Evolutionary conservation across 2,797 vertebrate genomes (phyloP).

Genomic region (Phoxinus dragarum): DNA sequence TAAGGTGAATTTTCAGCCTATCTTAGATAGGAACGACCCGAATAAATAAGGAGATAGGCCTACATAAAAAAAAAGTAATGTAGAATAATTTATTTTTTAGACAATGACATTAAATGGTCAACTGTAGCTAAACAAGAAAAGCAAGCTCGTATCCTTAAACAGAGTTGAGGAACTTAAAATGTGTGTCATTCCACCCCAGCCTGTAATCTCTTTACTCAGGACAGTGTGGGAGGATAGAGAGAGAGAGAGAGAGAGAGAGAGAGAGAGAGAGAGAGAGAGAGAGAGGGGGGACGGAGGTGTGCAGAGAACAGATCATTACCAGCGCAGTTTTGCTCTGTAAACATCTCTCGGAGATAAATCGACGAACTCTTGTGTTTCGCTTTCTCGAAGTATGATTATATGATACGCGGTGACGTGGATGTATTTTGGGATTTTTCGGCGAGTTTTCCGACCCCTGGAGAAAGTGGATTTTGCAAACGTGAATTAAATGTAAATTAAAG

Average conservation of each 20-base stretch:
- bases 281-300: constrained; percentile 58
- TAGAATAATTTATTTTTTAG: neutral
- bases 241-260: constrained; percentile 37
- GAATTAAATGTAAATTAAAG: constrained; percentile 24
- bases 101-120: neutral
- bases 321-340: constrained; percentile 85
- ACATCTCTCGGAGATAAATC: constrained; percentile 83
- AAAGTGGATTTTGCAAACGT: constrained; percentile 60
- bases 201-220: constrained; percentile 82
- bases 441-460: constrained; percentile 64
- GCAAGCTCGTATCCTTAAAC: constrained; percentile 29
- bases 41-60: neutral
- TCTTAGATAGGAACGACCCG: neutral
- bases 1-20: too few species aligned
- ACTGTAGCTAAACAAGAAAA: neutral
- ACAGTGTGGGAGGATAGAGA: constrained; percentile 78
- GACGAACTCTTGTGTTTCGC: constrained; percentile 66
- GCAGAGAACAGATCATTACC: constrained; percentile 82
- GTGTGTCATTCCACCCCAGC: constrained; percentile 84
- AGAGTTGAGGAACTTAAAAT: constrained; percentile 71
- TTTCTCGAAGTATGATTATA: constrained; percentile 65
- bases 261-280: constrained; percentile 37
- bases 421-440: constrained; percentile 69
- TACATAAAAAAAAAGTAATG: too few species aligned
- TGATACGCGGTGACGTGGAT: constrained; percentile 76